These are phyloP conservation scores for Odobenus rosmarus DNA, from an alignment of 2,113 vertebrate species.

Conservation along the genomic window DNA sequence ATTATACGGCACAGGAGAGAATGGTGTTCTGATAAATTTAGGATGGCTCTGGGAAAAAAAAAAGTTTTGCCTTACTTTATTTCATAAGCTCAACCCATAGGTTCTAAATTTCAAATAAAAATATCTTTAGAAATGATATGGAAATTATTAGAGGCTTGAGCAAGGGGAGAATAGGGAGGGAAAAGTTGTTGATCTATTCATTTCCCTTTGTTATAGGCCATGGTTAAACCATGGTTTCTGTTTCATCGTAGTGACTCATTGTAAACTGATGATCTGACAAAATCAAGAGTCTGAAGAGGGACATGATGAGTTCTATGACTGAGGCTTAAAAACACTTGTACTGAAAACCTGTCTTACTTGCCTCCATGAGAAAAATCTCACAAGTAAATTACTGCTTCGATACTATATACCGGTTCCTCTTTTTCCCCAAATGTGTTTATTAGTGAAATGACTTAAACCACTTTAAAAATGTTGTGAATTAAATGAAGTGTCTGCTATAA, in stretches of 20 bases:
- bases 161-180: not conserved
- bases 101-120: not conserved
- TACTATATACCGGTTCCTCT: not conserved
- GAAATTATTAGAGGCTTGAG: slow-evolving; percentile 9
- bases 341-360: not conserved
- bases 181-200: not conserved
- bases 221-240: not conserved
- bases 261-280: not conserved
- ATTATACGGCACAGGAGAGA: not conserved
- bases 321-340: not conserved
- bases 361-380: not conserved
- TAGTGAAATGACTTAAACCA: not conserved
- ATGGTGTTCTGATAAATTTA: not conserved
- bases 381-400: not conserved
- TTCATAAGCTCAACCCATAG: not conserved
- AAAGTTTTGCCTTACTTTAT: not conserved
- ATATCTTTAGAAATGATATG: not conserved
- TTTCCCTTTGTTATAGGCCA: not conserved
- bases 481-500: not conserved
- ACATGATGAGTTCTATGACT: fast-evolving
- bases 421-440: not conserved
- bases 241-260: not conserved
- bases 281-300: not conserved
- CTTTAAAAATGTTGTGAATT: not conserved
- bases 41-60: not conserved